Evolutionary conservation across 2,797 vertebrate species (phyloP), one percentile per base, ranked within the genome.

Genomic region (Leptoclinus maculatus): DNA sequence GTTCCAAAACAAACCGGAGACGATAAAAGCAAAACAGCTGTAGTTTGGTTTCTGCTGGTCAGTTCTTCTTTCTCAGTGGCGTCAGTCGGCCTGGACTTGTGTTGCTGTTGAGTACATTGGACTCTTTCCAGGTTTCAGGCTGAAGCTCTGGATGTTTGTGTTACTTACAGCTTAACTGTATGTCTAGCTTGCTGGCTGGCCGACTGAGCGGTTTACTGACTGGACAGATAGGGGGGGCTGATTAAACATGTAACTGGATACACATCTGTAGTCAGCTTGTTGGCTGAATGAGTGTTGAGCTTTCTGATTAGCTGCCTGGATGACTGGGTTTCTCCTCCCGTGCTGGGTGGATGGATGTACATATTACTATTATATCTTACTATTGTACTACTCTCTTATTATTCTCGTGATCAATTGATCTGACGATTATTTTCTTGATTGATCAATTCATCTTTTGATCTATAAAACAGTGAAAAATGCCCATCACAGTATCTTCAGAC

Each of bases 101-200:
- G 51, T 60, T 38, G 58, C 54, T 68, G 25, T 5, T 80, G 41
- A 76, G 75, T 47, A 10, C 27, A 7, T n/a, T 82, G 83, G 81
- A 57, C 32, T 5, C 4, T 43, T 39, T 83, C 82, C 88, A 91
- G 70, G 36, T 83, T 76, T 76, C 76, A 63, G 66, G 47, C 39
- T 76, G 47, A 41, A 49, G 27, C 41, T 51, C 51, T 71, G 65
- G 34, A 34, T 89, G 64, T 77, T 77, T 80, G 66, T 71, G 53
- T 73, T 79, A 36, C 45, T 77, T 43, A 49, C 49, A 67, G 41
- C 57, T 72, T 70, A 80, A 64, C 51, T 76, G 56, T 38, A 67
- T 32, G 45, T 56, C n/a, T 58, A 39, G 34, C 38, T 77, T 27
- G 38, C 63, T 54, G 43, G 51, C 71, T 70, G 67, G 39, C 57